Evolutionary conservation across 2,113 vertebrate genomes (phyloP), one percentile per base, ranked within the genome.

Genomic region (Coreoperca whiteheadi): DNA sequence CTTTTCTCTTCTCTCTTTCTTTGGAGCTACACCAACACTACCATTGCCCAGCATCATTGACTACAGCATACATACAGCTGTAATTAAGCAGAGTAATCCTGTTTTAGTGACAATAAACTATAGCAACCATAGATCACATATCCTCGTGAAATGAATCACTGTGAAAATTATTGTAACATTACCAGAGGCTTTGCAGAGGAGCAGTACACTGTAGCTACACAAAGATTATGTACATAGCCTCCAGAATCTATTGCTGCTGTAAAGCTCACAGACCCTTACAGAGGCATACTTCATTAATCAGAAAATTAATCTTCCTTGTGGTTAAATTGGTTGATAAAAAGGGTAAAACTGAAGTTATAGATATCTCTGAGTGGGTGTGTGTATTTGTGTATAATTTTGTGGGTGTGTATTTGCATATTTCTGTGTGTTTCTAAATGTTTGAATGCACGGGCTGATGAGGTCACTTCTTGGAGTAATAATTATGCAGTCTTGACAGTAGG

Each of bases 71-170:
- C 83, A 75, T 59, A 53, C 56, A 88, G 77, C 85, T 79, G 85
- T 86, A 86, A 92, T 92, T 83, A 86, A 81, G 87, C 60, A 18
- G 48, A 71, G 76, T 89, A 94, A 86, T 89, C 84, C 72, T 80
- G 75, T 88, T 91, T 69, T 66, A 54, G 68, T 79, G 79, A 91
- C 88, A 91, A 88, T 88, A 80, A 91, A 87, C 79, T 84, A 65
- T 25, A 70, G 82, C 70, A 81, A 34, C 75, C 83, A 54, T 88
- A 85, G 74, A 91, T 91, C 80, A 89, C 87, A 88, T 65, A 83
- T 82, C 69, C 75, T 77, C 39, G 51, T 76, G 54, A 90, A 91
- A 83, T 87, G 78, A 88, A 89, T 91, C 54, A 63, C 74, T 69
- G 78, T 89, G 75, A 70, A 85, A 85, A 88, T 82, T 43, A 87